Base-by-base conservation (phyloP, 2,888 invertebrate genomes). In the Podotricha telesiphe region DNA sequence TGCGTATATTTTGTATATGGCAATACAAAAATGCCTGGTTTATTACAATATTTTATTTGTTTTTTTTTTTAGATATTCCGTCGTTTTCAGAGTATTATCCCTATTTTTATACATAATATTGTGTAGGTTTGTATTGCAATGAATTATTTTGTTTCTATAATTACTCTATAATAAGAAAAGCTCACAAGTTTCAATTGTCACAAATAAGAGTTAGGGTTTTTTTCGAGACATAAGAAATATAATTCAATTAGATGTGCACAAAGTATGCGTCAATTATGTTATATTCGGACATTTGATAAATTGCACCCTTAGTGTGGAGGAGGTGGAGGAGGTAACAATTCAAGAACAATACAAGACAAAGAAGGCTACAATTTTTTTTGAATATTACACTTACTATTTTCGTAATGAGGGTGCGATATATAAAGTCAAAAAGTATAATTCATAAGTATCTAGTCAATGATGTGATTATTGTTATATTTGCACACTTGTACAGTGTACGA, bases 401-500 rank as follows among this genome's bases (percentile, higher is more conserved):
- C 28, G 28, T 28, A 28, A 28, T n/a, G 1, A 34, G 17, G n/a
- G 8, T 40, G 20, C 42, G 22, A 19, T 19, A 42, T 22, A 22
- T 22, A 58, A 42, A 59, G n/a, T 11, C 15, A 42, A 45, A 28
- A 13, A 2, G 22, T 22, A 22, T 50, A 37, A 37, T 68, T 55
- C 20, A n/a, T 42, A 42, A 40, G 48, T 42, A 47, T 69, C 69
- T 69, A 69, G 69, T 69, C 69, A 69, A 50, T 19, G 15, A 19
- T 59, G 28, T 66, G 42, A 51, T 66, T 59, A 51, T 51, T 40
- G 19, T 17, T 11, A 42, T 11, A 40, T n/a, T n/a, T 20, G 13
- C 15, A n/a, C 45, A 42, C 11, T n/a, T 20, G 13, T 20, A n/a
- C 45, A 42, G 22, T 17, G 37, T 37, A 59, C 20, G 59, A 58